Percentiles rank a stretch among this genome's conserved stretches.
phyloP scores from a whole-genome alignment of 2,888 invertebrate genomes.

The Sinotaia quadrata region DNA sequence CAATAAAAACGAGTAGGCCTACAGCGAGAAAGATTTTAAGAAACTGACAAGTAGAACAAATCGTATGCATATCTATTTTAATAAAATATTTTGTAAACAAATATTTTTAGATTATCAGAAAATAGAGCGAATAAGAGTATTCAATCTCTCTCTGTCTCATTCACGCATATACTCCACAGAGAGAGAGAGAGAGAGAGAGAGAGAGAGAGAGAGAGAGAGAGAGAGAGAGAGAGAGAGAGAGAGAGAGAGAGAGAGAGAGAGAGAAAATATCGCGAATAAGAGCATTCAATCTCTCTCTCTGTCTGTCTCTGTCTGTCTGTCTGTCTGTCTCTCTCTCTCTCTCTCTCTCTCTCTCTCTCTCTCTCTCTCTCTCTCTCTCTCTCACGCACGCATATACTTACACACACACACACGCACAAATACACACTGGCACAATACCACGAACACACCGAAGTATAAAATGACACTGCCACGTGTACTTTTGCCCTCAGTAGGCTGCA shows the following conservation, averaged over 20 bases:
- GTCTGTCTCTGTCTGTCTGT: background rate
- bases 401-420: no score
- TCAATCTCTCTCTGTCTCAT: no score
- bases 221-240: background rate
- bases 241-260: slow-evolving; percentile 5
- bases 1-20: no score
- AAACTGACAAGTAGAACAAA: no score
- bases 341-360: slow-evolving; percentile 2
- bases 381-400: no score
- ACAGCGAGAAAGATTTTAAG: no score
- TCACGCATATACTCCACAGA: no score
- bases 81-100: no score
- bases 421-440: background rate
- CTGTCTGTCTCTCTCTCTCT: background rate
- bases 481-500: no score
- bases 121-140: no score
- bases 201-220: background rate
- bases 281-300: background rate
- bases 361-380: background rate
- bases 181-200: slow-evolving; percentile 6
- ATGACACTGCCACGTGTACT: background rate
- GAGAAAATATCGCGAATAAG: background rate
- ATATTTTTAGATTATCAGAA: no score
- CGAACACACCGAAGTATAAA: background rate
- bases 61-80: no score